A percentile compares a stretch with the other conserved stretches of the same genome.
These are phyloP conservation scores for Troides aeacus DNA, from an alignment of 2,888 invertebrate species.

Conservation along the genomic window DNA sequence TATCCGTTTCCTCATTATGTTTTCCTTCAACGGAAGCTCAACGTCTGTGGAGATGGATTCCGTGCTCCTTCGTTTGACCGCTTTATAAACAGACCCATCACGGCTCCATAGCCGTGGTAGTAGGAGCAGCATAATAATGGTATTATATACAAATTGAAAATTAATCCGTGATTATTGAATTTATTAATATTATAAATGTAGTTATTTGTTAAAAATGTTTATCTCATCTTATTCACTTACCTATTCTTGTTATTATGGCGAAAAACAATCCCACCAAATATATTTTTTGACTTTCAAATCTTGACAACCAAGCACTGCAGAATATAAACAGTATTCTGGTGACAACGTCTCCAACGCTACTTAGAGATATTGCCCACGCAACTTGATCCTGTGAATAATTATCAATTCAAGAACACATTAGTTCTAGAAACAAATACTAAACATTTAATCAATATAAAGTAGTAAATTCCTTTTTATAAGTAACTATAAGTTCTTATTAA, in stretches of 20 bases:
- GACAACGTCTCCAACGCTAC: conserved; percentile 82
- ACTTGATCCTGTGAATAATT: conserved; percentile 69
- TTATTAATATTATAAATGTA: neutral
- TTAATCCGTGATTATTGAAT: neutral
- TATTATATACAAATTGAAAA: too few species aligned
- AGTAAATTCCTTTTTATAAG: too few species aligned
- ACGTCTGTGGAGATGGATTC: too few species aligned
- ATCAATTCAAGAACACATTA: conserved; percentile 3
- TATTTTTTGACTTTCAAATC: conserved; percentile 80
- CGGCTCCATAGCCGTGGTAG: too few species aligned
- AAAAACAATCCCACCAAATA: conserved; percentile 81
- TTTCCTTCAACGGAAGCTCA: too few species aligned
- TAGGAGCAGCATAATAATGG: too few species aligned
- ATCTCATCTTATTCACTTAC: conserved; percentile 60
- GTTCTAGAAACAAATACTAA: neutral
- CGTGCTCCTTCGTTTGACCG: too few species aligned
- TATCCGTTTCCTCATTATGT: too few species aligned
- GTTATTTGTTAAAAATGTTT: neutral
- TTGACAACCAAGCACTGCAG: conserved; percentile 71
- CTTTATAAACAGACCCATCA: too few species aligned
- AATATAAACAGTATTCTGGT: conserved; percentile 80
- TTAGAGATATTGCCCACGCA: conserved; percentile 82
- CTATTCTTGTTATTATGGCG: conserved; percentile 80
- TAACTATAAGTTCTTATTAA: too few species aligned
- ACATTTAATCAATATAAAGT: too few species aligned